A percentile compares a stretch with the other conserved stretches of the same genome.
Conservation (phyloP, 2,113 vertebrate species). For the Chloropsis hardwickii region DNA sequence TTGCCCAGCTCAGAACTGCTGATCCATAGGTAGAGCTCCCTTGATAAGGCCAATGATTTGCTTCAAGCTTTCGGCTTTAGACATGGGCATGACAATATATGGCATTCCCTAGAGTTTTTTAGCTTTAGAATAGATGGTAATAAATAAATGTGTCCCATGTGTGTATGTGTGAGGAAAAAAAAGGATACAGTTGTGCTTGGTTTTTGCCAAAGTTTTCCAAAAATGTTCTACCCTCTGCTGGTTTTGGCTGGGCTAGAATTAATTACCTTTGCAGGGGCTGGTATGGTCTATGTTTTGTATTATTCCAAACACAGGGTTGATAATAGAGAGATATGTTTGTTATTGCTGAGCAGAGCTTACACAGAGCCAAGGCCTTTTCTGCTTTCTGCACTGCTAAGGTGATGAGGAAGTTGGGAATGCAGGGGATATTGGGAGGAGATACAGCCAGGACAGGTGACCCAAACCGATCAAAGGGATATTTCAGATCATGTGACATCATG, state of each 20-base stretch:
- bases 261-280: not conserved
- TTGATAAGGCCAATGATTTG: not conserved
- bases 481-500: not conserved
- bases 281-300: not conserved
- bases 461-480: not conserved
- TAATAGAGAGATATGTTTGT: not conserved
- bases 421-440: rapidly evolving
- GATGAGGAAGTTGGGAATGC: not conserved
- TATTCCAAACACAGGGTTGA: not conserved
- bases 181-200: not conserved
- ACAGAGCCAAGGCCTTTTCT: not conserved
- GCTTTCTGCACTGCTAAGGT: rapidly evolving
- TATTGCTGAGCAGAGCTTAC: not conserved
- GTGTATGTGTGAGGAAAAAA: not conserved
- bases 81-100: not conserved
- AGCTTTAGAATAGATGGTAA: not conserved
- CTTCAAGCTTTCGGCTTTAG: not conserved
- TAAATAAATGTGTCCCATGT: not conserved
- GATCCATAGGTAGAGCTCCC: not conserved
- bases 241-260: not conserved
- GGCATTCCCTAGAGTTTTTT: not conserved
- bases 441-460: not conserved
- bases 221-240: not conserved
- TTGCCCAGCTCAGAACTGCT: not conserved
- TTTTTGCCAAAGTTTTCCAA: not conserved